phyloP scores from a whole-genome alignment of 2,888 invertebrate genomes.

The Eubasilissa splendida region DNA sequence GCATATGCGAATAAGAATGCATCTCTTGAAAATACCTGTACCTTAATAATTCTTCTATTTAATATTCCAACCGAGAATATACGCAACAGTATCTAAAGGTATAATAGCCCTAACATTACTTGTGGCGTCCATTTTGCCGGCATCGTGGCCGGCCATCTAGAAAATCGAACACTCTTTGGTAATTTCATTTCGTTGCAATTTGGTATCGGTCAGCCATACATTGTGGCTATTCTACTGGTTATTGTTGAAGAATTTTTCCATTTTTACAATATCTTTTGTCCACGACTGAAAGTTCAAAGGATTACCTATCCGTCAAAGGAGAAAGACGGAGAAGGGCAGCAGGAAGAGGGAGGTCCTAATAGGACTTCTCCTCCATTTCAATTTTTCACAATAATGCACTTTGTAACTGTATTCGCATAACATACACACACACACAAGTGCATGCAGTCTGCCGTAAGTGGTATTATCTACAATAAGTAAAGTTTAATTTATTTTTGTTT shows the following conservation, averaged over 20 bases:
- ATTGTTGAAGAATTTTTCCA: slow-evolving; percentile 55
- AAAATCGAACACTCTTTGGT: slow-evolving; percentile 56
- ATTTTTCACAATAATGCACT: slow-evolving; percentile 52
- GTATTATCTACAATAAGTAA: too few relatives aligned
- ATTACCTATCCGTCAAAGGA: slow-evolving; percentile 49
- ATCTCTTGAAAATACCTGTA: too few relatives aligned
- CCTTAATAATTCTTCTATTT: too few relatives aligned
- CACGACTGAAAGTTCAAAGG: slow-evolving; percentile 49
- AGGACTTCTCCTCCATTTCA: slow-evolving; percentile 42
- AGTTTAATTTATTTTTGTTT: too few relatives aligned
- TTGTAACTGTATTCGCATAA: slow-evolving; percentile 12
- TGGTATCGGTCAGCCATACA: slow-evolving; percentile 51
- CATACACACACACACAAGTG: background rate
- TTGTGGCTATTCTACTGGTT: slow-evolving; percentile 48
- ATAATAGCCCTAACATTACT: background rate
- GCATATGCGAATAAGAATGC: too few relatives aligned
- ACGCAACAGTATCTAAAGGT: too few relatives aligned
- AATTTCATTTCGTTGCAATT: slow-evolving; percentile 58
- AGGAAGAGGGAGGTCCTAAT: slow-evolving; percentile 37
- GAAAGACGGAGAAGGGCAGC: background rate
- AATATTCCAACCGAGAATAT: too few relatives aligned
- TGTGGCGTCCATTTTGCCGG: slow-evolving; percentile 37
- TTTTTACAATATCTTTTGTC: slow-evolving; percentile 42
- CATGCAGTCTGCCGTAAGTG: background rate
- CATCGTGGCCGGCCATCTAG: slow-evolving; percentile 40